phyloP scores from a whole-genome alignment of 2,888 invertebrate species.

The Argyra leucocephala region DNA sequence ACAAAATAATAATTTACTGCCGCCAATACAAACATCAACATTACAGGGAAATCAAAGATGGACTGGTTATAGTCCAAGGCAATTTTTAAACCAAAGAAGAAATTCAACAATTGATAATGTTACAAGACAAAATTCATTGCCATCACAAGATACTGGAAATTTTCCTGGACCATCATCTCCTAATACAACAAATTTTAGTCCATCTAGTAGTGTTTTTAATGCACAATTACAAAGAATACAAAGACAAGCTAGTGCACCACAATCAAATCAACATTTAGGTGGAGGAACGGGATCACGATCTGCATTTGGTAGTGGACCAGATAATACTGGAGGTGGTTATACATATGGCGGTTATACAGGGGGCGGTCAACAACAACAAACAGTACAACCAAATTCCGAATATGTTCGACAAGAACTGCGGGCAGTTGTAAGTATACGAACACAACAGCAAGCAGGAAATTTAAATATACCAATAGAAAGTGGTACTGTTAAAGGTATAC shows the following conservation, averaged over 20 bases:
- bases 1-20: background rate
- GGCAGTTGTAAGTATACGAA: conserved; percentile 77
- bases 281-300: conserved; percentile 34
- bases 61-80: conserved; percentile 35
- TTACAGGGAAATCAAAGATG: conserved; percentile 27
- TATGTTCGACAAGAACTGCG: conserved; percentile 85
- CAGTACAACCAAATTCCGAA: conserved; percentile 62
- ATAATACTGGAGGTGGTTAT: background rate
- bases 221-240: conserved; percentile 40
- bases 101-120: conserved; percentile 36
- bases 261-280: conserved; percentile 43
- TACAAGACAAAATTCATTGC: conserved; percentile 42
- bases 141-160: conserved; percentile 26
- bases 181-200: conserved; percentile 37
- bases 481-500: conserved; percentile 25
- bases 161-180: conserved; percentile 34
- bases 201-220: conserved; percentile 34
- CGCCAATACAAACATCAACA: conserved; percentile 13
- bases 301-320: conserved; percentile 41
- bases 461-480: conserved; percentile 28
- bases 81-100: conserved; percentile 38
- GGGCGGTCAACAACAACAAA: conserved; percentile 31
- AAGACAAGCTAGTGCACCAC: conserved; percentile 41
- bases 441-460: conserved; percentile 44
- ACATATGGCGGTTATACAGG: background rate